Evolutionary conservation across 2,888 invertebrate species (phyloP), one percentile per base, ranked within the genome.

Genomic region (Yponomeuta evonymella): DNA sequence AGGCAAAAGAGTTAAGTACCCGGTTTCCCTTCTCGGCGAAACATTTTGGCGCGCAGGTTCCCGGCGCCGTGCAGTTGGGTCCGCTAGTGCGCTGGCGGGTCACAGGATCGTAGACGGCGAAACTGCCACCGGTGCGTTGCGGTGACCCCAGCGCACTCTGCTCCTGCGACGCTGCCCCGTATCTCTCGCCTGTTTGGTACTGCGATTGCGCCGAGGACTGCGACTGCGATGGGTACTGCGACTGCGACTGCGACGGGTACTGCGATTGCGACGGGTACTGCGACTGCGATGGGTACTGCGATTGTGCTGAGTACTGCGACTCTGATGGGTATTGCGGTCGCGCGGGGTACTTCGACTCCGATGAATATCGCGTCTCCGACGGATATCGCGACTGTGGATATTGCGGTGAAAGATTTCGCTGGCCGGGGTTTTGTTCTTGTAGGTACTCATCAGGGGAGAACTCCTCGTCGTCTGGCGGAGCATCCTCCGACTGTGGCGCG

Each of bases 21-120:
- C 96, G 93, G 73, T 94, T 94, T 81, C 97, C 97, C 87, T 97
- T 97, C 86, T 97, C 97, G 1, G 97, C 97, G 75, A 96, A 95
- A 86, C 97, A 97, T 92, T 97, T 97, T 0, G 97, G 97, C 64
- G 94, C 94, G 80, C 97, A 97, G 78, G 95, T 95, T 72, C 94
- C 95, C 0, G 94, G 93, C 12, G 93, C 94, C 1, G 93, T 94
- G 77, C 95, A 95, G 78, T 95, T 95, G 67, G 92, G 92, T n/a
- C 89, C 88, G 30, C 82, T 81, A 1, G 86, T 82, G 72, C 78
- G 93, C 87, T 77, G 92, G 81, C 79, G 83, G 2, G 90, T 90
- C 15, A 80, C 77, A 9, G 88, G 89, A 73, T 92, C 89, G 74
- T 87, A 90, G 0, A 86, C 79, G 29, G 85, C 85, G 74, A 81